A percentile compares a stretch with the other conserved stretches of the same genome.
These are phyloP conservation scores for Zaprionus taronus DNA, from an alignment of 1,140 invertebrate species.

Conservation along the genomic window DNA sequence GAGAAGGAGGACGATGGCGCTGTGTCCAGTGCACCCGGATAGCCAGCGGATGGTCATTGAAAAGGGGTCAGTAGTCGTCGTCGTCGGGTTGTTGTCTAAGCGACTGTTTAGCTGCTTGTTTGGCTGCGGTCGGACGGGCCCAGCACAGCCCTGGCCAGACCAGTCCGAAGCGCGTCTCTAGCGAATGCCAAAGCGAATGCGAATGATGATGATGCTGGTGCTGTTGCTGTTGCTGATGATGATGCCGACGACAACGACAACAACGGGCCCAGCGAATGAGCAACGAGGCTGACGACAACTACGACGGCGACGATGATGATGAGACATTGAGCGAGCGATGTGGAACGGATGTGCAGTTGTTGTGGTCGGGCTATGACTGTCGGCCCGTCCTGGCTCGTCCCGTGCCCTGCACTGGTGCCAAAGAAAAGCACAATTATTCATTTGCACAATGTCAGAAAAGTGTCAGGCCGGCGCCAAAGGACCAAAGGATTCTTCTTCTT, in stretches of 20 bases:
- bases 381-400: neutral
- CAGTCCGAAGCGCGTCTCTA: conserved; percentile 13
- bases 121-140: conserved; percentile 63
- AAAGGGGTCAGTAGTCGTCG: conserved; percentile 73
- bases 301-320: conserved; percentile 62
- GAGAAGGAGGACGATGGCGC: conserved; percentile 33
- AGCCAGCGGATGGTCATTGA: conserved; percentile 74
- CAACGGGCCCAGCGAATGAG: conserved; percentile 59
- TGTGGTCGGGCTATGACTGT: conserved; percentile 59
- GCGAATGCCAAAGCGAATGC: conserved; percentile 13
- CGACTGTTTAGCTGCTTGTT: conserved; percentile 81
- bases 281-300: conserved; percentile 73
- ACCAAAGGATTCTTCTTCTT: conserved; percentile 73
- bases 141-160: conserved; percentile 14
- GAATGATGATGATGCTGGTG: conserved; percentile 16
- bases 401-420: conserved; percentile 44
- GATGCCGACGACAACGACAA: conserved; percentile 46
- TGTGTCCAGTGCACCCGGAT: conserved; percentile 38
- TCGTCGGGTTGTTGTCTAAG: conserved; percentile 58
- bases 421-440: conserved; percentile 81
- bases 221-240: conserved; percentile 26
- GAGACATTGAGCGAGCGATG: conserved; percentile 79
- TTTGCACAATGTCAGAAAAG: conserved; percentile 82
- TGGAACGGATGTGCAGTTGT: conserved; percentile 81
- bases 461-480: conserved; percentile 79